Conservation (phyloP, 2,113 vertebrate species). For the Corythornis cristatus region DNA sequence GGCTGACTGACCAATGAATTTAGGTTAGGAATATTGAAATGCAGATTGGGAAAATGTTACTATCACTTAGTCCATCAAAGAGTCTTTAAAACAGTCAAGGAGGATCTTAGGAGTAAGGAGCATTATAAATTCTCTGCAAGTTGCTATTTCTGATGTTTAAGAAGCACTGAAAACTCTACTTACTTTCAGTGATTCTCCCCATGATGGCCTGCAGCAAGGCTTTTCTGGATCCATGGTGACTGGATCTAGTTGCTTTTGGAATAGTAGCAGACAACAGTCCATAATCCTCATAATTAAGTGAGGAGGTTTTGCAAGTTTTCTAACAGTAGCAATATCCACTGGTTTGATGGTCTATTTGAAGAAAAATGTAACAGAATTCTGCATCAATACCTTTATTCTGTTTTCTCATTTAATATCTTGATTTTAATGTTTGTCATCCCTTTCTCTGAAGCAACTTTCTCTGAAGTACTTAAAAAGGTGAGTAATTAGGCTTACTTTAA, state of each 20-base stretch:
- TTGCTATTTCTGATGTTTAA: background rate
- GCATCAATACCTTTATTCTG: background rate
- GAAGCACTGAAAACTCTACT: background rate
- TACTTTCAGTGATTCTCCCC: conserved; percentile 82
- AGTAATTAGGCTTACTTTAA: background rate
- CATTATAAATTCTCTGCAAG: background rate
- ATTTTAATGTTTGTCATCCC: background rate
- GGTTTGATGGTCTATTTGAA: conserved; percentile 79
- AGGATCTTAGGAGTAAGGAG: background rate
- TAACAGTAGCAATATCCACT: conserved; percentile 80
- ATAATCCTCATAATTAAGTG: conserved; percentile 84
- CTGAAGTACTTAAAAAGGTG: background rate
- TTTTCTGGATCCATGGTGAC: conserved; percentile 80
- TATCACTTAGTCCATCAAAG: background rate
- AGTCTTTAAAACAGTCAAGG: background rate
- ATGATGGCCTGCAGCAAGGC: conserved; percentile 78
- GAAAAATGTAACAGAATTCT: background rate
- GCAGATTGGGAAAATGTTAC: background rate
- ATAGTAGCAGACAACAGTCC: conserved; percentile 79
- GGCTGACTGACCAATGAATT: background rate
- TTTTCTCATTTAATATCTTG: background rate
- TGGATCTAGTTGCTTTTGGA: conserved; percentile 78
- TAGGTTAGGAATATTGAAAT: background rate
- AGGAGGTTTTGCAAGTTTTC: conserved; percentile 81
- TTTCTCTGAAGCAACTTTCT: background rate